Evolutionary conservation across 2,113 vertebrate genomes (phyloP).

Genomic region (Alexandromys fortis): DNA sequence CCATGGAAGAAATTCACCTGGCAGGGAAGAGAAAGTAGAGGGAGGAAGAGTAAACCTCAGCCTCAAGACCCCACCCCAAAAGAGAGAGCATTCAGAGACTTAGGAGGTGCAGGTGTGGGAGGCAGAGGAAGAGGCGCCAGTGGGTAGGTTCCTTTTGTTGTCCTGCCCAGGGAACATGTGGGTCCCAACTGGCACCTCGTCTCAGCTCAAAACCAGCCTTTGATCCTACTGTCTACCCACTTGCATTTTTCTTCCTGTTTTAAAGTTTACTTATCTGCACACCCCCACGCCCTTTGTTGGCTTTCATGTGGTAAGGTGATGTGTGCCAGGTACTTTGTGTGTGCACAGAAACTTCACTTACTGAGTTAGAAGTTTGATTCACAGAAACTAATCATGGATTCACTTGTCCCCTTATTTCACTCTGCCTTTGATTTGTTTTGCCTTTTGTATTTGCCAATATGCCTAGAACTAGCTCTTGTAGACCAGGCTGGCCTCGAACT

Average conservation of each 20-base stretch:
- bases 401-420: not conserved
- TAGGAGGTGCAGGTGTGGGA: not conserved
- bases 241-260: not conserved
- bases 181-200: not conserved
- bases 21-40: no score
- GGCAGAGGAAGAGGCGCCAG: accelerated
- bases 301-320: not conserved
- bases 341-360: not conserved
- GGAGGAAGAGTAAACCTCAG: not conserved
- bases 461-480: no score
- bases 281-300: not conserved
- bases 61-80: not conserved
- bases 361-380: not conserved
- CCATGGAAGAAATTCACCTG: not conserved
- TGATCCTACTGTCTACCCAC: not conserved
- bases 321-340: not conserved
- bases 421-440: not conserved
- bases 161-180: not conserved
- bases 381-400: not conserved
- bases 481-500: no score
- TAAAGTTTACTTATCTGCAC: not conserved
- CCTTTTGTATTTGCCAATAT: not conserved
- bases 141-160: no score
- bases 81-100: not conserved
- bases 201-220: not conserved